Evolutionary conservation across 2,797 vertebrate species (phyloP).

Genomic region (Acropternis orthonyx): DNA sequence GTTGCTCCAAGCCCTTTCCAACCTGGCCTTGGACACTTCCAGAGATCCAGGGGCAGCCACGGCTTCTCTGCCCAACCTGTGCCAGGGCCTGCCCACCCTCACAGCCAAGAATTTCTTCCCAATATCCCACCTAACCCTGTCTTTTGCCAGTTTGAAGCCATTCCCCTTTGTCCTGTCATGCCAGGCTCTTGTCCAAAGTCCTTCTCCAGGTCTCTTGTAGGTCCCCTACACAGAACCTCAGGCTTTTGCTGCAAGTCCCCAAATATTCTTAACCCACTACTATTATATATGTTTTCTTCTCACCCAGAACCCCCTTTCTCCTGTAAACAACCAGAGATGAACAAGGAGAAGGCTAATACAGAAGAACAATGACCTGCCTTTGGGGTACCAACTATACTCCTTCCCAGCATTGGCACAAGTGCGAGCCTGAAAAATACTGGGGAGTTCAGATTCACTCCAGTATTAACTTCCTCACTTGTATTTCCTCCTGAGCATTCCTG

Average conservation of each 20-base stretch:
- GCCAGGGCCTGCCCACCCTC: rapidly evolving
- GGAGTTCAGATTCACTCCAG: not conserved
- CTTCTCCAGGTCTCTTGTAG: not conserved
- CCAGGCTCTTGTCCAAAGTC: not conserved
- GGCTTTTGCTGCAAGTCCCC: not conserved
- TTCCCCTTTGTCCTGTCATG: not conserved
- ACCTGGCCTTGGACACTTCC: rapidly evolving
- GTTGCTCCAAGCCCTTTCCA: rapidly evolving
- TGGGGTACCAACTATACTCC: not conserved
- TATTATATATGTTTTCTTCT: not conserved
- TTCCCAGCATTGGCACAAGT: not conserved
- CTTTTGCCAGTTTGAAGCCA: not conserved
- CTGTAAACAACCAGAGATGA: not conserved
- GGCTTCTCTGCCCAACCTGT: not conserved
- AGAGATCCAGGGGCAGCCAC: not conserved
- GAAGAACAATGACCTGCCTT: not conserved
- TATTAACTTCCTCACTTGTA: not conserved
- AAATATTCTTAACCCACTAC: not conserved
- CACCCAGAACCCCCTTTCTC: not conserved
- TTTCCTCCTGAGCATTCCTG: not conserved
- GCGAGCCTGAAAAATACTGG: not conserved
- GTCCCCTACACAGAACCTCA: not conserved
- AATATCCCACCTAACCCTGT: not conserved
- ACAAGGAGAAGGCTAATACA: not conserved
- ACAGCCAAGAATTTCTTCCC: rapidly evolving